These are phyloP conservation scores for Leptinotarsa texana DNA, from an alignment of 1,140 invertebrate genomes.

Conservation along the genomic window DNA sequence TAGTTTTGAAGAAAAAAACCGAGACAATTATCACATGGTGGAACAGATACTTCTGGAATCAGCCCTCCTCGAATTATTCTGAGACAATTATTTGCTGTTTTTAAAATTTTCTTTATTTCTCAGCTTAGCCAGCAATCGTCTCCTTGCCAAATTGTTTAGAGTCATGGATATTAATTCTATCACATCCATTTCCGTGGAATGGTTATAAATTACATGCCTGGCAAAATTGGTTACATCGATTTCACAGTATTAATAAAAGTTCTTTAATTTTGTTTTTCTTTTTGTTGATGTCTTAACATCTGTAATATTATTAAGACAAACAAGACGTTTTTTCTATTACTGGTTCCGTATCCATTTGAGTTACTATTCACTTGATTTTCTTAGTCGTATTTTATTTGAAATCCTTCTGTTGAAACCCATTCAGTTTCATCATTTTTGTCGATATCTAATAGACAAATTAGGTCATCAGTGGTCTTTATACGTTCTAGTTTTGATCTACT, in stretches of 20 bases:
- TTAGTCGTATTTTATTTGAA: no score
- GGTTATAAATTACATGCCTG: constrained; percentile 30
- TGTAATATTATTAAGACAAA: neutral
- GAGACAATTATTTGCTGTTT: constrained; percentile 14
- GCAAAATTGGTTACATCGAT: constrained; percentile 12
- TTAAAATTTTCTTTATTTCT: constrained; percentile 31
- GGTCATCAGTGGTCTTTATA: no score
- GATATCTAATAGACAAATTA: neutral
- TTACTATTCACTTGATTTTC: neutral
- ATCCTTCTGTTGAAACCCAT: no score
- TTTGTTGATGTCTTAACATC: neutral
- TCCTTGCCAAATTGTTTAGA: constrained; percentile 23
- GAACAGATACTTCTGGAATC: neutral
- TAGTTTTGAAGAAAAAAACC: constrained; percentile 21
- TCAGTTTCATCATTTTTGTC: neutral
- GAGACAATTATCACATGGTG: constrained; percentile 14
- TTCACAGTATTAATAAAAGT: neutral
- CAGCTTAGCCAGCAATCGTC: constrained; percentile 22
- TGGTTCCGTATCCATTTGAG: neutral
- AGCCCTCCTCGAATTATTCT: neutral
- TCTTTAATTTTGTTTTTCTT: neutral
- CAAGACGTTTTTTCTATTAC: neutral
- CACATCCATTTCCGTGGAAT: constrained; percentile 27
- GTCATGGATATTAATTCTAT: constrained; percentile 25
- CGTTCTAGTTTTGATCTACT: neutral